phyloP scores from a whole-genome alignment of 2,888 invertebrate genomes.

The Tolmerus cingulatus region DNA sequence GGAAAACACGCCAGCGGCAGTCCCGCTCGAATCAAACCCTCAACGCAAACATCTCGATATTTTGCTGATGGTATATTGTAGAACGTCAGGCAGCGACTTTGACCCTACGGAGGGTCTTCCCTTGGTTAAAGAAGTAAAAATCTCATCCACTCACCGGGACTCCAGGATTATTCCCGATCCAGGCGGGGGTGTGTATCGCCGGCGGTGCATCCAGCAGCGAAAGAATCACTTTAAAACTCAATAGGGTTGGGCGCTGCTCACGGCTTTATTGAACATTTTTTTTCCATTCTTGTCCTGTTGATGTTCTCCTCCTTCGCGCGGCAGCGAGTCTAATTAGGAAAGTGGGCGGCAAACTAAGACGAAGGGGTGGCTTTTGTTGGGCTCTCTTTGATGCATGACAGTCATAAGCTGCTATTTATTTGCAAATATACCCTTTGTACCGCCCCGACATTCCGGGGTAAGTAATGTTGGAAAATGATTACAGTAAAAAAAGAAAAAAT shows the following conservation, averaged over 20 bases:
- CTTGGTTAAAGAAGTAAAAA: neutral
- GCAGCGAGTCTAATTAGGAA: neutral
- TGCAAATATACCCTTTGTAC: conserved; percentile 3
- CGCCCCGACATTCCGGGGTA: neutral
- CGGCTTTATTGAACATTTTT: conserved; percentile 1
- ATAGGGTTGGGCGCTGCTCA: conserved; percentile 8
- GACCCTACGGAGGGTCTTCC: neutral
- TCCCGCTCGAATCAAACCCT: neutral
- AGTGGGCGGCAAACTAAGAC: neutral
- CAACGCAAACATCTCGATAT: neutral
- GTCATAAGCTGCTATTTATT: conserved; percentile 24
- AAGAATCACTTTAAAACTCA: conserved; percentile 1
- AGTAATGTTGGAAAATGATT: neutral
- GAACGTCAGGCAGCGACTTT: neutral
- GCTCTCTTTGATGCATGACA: conserved; percentile 5
- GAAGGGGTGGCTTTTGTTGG: neutral
- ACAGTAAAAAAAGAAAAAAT: neutral
- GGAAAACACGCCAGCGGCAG: neutral
- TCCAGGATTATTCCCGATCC: neutral
- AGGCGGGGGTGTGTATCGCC: neutral
- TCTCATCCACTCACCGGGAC: neutral
- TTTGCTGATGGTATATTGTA: neutral
- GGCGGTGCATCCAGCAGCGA: neutral
- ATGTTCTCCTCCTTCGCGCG: neutral
- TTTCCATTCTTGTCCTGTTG: neutral